Percentiles rank a stretch among this genome's conserved stretches.
phyloP scores from a whole-genome alignment of 2,113 vertebrate genomes.

The Felis chaus region DNA sequence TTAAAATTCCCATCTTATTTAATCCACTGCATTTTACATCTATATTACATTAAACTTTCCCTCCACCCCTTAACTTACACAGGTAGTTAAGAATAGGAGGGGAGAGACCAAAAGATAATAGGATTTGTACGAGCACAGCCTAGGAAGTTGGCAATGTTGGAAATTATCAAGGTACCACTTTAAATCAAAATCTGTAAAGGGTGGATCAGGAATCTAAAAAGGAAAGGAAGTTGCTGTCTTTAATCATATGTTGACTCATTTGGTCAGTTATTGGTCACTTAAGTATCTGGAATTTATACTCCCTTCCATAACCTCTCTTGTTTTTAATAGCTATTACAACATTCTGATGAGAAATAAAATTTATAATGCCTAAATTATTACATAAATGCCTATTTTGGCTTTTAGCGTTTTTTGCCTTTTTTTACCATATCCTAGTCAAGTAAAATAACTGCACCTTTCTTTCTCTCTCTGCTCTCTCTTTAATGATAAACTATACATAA shows the following conservation, averaged over 20 bases:
- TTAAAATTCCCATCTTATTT: neutral
- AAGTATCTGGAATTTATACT: neutral
- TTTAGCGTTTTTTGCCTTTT: neutral
- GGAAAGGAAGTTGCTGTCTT: neutral
- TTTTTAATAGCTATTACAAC: neutral
- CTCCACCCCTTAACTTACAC: neutral
- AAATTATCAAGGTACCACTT: neutral
- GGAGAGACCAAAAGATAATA: neutral
- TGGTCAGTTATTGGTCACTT: neutral
- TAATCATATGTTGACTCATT: neutral
- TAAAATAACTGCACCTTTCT: neutral
- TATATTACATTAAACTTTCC: neutral
- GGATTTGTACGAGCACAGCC: neutral
- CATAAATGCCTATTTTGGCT: neutral
- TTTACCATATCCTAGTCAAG: neutral
- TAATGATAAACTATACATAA: neutral
- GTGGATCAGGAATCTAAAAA: neutral
- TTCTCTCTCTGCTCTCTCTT: neutral
- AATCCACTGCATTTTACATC: neutral
- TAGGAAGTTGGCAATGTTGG: neutral
- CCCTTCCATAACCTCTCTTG: neutral
- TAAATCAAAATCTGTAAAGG: neutral
- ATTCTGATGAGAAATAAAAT: constrained; percentile 23
- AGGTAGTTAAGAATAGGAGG: neutral
- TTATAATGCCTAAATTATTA: neutral